Conservation (phyloP, 2,888 invertebrate species). For the Strigamia crassipes region DNA sequence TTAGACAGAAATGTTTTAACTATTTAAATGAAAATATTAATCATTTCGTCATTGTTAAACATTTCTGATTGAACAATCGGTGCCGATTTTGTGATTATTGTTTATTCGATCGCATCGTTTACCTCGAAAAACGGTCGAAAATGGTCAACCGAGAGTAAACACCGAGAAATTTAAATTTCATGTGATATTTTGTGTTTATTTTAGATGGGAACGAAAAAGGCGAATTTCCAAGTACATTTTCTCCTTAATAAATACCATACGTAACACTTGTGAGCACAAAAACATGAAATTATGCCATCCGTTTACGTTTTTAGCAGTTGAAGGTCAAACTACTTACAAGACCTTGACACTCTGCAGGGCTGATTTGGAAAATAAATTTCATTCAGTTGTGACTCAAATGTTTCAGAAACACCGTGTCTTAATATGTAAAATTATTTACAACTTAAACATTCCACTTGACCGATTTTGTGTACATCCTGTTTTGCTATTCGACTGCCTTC, state of each 20-base stretch:
- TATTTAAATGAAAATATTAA: neutral
- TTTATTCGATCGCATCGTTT: no score
- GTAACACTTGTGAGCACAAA: slow-evolving; percentile 8
- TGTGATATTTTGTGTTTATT: neutral
- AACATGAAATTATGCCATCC: slow-evolving; percentile 22
- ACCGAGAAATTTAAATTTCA: no score
- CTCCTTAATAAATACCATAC: neutral
- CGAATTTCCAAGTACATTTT: neutral
- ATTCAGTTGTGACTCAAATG: slow-evolving; percentile 6
- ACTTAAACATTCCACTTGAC: neutral
- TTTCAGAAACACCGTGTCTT: neutral
- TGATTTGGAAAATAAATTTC: slow-evolving; percentile 34
- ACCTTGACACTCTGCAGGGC: neutral
- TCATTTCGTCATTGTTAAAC: neutral
- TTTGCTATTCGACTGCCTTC: neutral
- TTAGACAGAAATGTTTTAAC: slow-evolving; percentile 2
- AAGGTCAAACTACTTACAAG: slow-evolving; percentile 33
- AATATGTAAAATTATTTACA: neutral
- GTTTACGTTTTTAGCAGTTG: slow-evolving; percentile 34
- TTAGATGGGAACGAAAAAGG: neutral
- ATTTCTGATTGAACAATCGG: neutral
- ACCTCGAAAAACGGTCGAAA: no score
- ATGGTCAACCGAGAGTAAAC: no score
- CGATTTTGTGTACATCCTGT: slow-evolving; percentile 2
- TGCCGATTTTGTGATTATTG: neutral